A percentile compares a stretch with the other conserved stretches of the same genome.
phyloP scores from a whole-genome alignment of 2,113 vertebrate species.

The Carassius gibelio region DNA sequence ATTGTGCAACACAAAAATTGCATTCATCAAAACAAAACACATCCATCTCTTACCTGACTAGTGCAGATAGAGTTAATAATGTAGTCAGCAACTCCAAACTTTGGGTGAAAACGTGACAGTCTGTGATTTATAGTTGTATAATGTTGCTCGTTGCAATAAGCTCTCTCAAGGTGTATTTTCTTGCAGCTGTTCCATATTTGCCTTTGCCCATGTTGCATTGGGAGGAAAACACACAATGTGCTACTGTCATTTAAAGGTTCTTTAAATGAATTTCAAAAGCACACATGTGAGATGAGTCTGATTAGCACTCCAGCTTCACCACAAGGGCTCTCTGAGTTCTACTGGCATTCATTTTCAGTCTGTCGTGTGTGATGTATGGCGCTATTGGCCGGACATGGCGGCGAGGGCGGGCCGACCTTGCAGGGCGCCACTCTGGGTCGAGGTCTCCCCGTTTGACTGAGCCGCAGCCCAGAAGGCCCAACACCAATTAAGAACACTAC shows the following conservation, averaged over 20 bases:
- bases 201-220: too few species aligned
- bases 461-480: conserved; percentile 54
- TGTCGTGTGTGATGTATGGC: conserved; percentile 75
- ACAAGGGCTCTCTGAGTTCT: conserved; percentile 61
- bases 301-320: conserved; percentile 53
- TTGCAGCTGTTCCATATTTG: not conserved
- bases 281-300: conserved; percentile 44
- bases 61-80: not conserved
- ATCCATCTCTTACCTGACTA: not conserved
- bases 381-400: conserved; percentile 64
- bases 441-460: conserved; percentile 52
- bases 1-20: not conserved
- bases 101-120: not conserved
- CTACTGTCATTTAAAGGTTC: not conserved
- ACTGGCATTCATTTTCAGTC: conserved; percentile 70
- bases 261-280: not conserved
- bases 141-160: not conserved
- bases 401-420: conserved; percentile 73
- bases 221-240: too few species aligned
- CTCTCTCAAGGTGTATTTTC: not conserved
- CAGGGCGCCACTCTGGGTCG: conserved; percentile 65
- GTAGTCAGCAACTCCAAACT: conserved; percentile 6
- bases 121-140: not conserved
- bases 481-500: conserved; percentile 60
- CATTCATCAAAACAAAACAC: not conserved